Evolutionary conservation across 1,140 invertebrate species (phyloP).

Genomic region (Anadara kagoshimensis): DNA sequence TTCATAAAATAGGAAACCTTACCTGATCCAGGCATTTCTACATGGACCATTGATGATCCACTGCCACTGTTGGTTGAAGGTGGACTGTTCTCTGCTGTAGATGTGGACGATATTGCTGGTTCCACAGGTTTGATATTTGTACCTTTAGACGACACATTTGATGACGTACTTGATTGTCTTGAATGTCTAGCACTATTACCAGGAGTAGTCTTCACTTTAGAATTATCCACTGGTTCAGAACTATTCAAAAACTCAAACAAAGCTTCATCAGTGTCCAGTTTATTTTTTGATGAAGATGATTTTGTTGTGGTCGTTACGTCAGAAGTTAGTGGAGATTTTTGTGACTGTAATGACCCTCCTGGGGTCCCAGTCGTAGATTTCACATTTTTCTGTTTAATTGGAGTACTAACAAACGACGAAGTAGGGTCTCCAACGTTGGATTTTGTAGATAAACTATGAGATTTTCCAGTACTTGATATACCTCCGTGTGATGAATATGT

Average conservation of each 20-base stretch:
- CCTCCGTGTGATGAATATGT: neutral
- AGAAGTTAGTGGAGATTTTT: neutral
- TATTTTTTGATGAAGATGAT: conserved; percentile 46
- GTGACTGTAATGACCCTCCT: neutral
- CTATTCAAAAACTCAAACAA: conserved; percentile 75
- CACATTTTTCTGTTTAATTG: conserved; percentile 29
- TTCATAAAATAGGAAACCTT: neutral
- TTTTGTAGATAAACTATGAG: conserved; percentile 50
- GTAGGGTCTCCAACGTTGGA: conserved; percentile 22
- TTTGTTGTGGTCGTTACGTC: conserved; percentile 1
- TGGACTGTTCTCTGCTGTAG: conserved; percentile 11
- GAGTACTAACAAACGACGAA: conserved; percentile 41
- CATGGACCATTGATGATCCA: conserved; percentile 56
- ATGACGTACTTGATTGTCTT: conserved; percentile 71
- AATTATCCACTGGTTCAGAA: conserved; percentile 55
- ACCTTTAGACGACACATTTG: conserved; percentile 54
- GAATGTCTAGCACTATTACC: conserved; percentile 63
- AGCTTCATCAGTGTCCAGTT: conserved; percentile 75
- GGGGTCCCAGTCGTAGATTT: conserved; percentile 4
- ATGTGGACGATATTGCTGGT: too few relatives aligned
- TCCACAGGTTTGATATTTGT: conserved; percentile 19
- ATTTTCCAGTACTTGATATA: conserved; percentile 17
- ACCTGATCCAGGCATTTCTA: conserved; percentile 41
- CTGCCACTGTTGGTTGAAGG: conserved; percentile 39
- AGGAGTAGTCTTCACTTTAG: conserved; percentile 55